These are phyloP conservation scores for Hymenochirus boettgeri DNA, from an alignment of 2,113 vertebrate species.

Conservation along the genomic window DNA sequence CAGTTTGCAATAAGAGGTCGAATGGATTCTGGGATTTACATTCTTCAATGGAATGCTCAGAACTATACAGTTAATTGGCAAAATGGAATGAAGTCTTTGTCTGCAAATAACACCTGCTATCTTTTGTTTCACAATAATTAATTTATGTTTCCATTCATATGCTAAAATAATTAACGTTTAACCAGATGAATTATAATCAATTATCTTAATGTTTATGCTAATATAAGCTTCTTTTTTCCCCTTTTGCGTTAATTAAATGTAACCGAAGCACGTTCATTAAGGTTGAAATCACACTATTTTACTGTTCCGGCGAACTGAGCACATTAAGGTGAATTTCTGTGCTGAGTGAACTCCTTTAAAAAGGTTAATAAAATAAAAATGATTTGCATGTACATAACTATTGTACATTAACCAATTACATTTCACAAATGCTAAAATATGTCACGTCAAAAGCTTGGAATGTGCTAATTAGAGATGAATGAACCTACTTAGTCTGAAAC, in stretches of 20 bases:
- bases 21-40: no score
- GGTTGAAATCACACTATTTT: background rate
- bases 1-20: no score
- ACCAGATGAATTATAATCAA: background rate
- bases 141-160: background rate
- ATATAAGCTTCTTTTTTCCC: background rate
- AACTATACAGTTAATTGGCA: no score
- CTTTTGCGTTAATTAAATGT: background rate
- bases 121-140: background rate
- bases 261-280: background rate
- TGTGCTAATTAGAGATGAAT: no score
- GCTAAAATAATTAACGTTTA: background rate
- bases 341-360: background rate
- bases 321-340: background rate
- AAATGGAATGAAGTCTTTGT: background rate
- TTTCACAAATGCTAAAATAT: background rate
- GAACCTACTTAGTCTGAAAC: no score
- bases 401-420: background rate
- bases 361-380: background rate
- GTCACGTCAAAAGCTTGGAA: background rate
- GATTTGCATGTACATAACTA: background rate
- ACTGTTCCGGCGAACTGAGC: background rate
- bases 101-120: background rate
- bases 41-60: no score
- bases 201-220: constrained; percentile 4